phyloP scores from a whole-genome alignment of 2,113 vertebrate species.

The Thunnus maccoyii region DNA sequence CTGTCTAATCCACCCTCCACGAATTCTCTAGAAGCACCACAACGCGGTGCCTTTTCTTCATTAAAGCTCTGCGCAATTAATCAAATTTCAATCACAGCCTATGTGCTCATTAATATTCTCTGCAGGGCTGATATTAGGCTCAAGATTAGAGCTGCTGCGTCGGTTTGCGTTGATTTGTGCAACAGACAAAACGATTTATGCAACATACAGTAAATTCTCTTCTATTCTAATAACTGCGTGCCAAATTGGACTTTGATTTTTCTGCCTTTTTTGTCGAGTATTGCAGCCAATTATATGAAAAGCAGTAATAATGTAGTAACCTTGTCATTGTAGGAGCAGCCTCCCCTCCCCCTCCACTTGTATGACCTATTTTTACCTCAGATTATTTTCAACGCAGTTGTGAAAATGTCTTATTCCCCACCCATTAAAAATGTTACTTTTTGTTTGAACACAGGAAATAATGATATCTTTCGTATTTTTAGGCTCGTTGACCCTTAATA shows the following conservation, averaged over 20 bases:
- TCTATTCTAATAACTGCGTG: slow-evolving; percentile 1
- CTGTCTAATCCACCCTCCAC: slow-evolving; percentile 35
- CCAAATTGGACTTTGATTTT: not conserved
- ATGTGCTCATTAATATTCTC: not conserved
- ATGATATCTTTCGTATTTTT: not conserved
- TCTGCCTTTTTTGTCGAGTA: not conserved
- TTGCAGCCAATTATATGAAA: not conserved
- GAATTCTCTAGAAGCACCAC: slow-evolving; percentile 61
- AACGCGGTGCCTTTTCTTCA: not conserved
- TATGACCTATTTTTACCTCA: slow-evolving; percentile 52
- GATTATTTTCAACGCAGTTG: slow-evolving; percentile 4
- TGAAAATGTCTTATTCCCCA: not conserved
- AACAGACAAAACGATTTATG: not conserved
- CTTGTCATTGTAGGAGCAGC: not conserved
- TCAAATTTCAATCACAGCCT: not conserved
- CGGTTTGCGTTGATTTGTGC: not conserved
- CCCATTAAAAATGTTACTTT: not conserved
- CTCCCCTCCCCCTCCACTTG: slow-evolving; percentile 37
- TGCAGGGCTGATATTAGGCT: not conserved
- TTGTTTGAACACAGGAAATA: not conserved
- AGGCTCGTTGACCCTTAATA: not conserved
- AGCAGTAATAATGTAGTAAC: slow-evolving; percentile 2
- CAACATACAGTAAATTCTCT: not conserved
- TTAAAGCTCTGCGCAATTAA: not conserved
- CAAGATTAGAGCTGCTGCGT: not conserved